A percentile compares a stretch with the other conserved stretches of the same genome.
Conservation (phyloP, 2,113 vertebrate species). For the Phaethornis superciliosus region DNA sequence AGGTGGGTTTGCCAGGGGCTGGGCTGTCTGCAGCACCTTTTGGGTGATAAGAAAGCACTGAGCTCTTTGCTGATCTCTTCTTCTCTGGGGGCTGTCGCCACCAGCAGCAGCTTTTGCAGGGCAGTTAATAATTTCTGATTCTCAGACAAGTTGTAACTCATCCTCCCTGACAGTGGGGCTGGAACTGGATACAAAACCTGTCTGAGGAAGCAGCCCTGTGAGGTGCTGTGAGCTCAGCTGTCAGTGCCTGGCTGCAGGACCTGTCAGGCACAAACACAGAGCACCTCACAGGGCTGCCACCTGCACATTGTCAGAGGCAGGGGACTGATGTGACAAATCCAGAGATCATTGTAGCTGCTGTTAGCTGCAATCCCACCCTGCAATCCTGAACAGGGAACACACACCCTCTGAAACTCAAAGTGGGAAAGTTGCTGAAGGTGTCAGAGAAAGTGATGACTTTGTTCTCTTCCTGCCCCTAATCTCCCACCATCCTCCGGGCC, state of each 20-base stretch:
- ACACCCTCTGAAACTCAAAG: neutral
- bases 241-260: neutral
- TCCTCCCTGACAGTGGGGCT: neutral
- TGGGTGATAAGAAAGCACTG: neutral
- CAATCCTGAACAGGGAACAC: neutral
- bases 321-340: neutral
- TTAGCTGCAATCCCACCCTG: neutral
- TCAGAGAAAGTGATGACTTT: neutral
- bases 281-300: neutral
- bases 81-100: neutral
- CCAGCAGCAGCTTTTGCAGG: neutral
- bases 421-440: neutral
- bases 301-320: accelerated
- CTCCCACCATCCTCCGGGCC: accelerated
- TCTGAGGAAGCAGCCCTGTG: neutral
- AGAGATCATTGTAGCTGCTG: neutral
- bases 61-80: neutral
- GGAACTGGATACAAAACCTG: neutral
- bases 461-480: neutral
- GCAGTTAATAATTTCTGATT: neutral
- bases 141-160: neutral
- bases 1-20: neutral
- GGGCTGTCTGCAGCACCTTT: neutral
- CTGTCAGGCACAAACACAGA: neutral
- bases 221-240: neutral